Percentiles rank a stretch among this genome's conserved stretches.
These are phyloP conservation scores for Papilio polyxenes DNA, from an alignment of 1,140 invertebrate species.

Conservation along the genomic window DNA sequence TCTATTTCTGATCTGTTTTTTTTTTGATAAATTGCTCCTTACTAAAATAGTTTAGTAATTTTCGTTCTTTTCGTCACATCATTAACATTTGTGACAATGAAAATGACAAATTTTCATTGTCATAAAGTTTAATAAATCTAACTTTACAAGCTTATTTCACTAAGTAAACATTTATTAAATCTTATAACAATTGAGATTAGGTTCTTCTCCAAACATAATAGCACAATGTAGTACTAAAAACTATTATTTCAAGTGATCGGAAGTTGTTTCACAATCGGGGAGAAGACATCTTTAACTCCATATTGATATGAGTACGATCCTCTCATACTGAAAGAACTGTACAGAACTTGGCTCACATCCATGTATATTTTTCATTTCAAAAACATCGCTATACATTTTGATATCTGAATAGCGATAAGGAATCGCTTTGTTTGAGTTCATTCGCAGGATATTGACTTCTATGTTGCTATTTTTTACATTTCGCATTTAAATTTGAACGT, in stretches of 20 bases:
- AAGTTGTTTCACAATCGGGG: slow-evolving; percentile 22
- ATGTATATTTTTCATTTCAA: slow-evolving; percentile 39
- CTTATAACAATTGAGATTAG: background rate
- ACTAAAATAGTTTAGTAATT: background rate
- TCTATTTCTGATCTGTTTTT: background rate
- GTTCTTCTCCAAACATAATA: background rate
- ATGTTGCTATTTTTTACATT: background rate
- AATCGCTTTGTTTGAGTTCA: slow-evolving; percentile 28
- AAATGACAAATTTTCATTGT: background rate
- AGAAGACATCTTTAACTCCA: slow-evolving; percentile 23
- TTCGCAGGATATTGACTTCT: slow-evolving; percentile 17
- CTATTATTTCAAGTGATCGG: slow-evolving; percentile 20
- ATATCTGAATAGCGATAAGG: slow-evolving; percentile 31
- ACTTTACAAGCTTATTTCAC: background rate
- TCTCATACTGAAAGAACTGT: slow-evolving; percentile 20
- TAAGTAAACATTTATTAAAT: background rate
- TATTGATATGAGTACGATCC: slow-evolving; percentile 5
- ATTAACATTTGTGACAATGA: background rate
- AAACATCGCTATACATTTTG: slow-evolving; percentile 35
- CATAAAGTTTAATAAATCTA: background rate
- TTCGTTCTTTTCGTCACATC: background rate
- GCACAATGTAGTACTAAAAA: background rate
- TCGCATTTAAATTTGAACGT: background rate
- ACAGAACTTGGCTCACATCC: slow-evolving; percentile 31
- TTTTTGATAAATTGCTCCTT: background rate